Evolutionary conservation across 2,113 vertebrate species (phyloP), one percentile per base, ranked within the genome.

Genomic region (Pogonocichla stellata): DNA sequence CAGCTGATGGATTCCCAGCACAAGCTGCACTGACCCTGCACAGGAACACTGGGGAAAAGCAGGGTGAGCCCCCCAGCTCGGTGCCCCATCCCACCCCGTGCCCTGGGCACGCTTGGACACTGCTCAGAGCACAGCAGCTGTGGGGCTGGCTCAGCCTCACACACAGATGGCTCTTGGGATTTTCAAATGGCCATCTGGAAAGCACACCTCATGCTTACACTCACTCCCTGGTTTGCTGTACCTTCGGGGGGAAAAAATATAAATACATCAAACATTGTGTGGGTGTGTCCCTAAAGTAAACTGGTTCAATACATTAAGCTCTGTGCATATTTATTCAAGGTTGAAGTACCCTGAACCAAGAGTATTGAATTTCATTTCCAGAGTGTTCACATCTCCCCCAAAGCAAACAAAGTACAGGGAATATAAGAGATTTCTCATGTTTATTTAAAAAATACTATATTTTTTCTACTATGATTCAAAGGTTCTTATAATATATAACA

Each of bases 61-160:
- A 53, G 20, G 25, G 53, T 0, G 12, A 77, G 53, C 23, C n/a
- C 8, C 62, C 20, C 18, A 12, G 28, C 12, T 1, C 6, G 0
- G 51, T 15, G 47, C 31, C 80, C 22, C 12, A 8, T 9, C 24
- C 24, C 0, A 4, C 53, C 8, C 36, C 0, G 0, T 24, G 3
- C 34, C 19, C 14, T 13, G 1, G 12, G 8, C 0, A 0, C 16
- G 1, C 34, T 10, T 3, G 6, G 53, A 14, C 45, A 3, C 42
- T 13, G 33, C 0, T 45, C 13, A 16, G 5, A 61, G 51, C 43
- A 23, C 34, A 25, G 8, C 47, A 40, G 29, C 31, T 34, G 10
- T 2, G 45, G 13, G 26, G 16, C 74, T 22, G 24, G 5, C 80
- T 29, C 50, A 17, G 45, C 47, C 70, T 25, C 38, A 57, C 51